phyloP scores from a whole-genome alignment of 2,797 vertebrate genomes.

The Anguilla marmorata region DNA sequence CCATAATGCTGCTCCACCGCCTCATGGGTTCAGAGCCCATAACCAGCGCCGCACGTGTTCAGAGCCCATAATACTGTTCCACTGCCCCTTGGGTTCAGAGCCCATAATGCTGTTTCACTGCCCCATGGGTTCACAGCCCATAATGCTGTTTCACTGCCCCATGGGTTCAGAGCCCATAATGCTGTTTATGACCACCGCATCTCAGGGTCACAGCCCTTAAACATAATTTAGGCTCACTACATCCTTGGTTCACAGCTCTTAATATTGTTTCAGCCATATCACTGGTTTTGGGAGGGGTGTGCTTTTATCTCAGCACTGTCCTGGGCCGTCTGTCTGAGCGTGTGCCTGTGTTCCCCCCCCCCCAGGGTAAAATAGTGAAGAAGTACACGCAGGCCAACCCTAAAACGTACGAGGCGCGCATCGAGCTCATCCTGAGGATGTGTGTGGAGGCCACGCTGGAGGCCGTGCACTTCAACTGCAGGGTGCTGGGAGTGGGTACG shows the following conservation, averaged over 20 bases:
- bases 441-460: slow-evolving; percentile 82
- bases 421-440: slow-evolving; percentile 88
- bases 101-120: not conserved
- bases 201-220: no score
- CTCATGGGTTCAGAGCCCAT: not conserved
- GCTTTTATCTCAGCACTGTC: not conserved
- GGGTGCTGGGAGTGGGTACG: slow-evolving; percentile 91
- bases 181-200: no score
- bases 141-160: no score
- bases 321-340: not conserved
- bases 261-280: no score
- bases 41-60: not conserved
- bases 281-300: not conserved
- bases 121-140: not conserved
- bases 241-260: not conserved
- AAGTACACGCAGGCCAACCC: slow-evolving; percentile 90
- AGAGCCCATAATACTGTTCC: not conserved
- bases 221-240: no score
- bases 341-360: slow-evolving; percentile 24
- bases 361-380: slow-evolving; percentile 88
- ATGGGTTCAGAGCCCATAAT: not conserved
- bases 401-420: slow-evolving; percentile 86
- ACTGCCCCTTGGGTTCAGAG: not conserved
- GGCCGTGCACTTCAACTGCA: slow-evolving; percentile 85
- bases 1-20: not conserved